These are phyloP conservation scores for Suricata suricatta DNA, from an alignment of 2,113 vertebrate genomes.

Conservation along the genomic window DNA sequence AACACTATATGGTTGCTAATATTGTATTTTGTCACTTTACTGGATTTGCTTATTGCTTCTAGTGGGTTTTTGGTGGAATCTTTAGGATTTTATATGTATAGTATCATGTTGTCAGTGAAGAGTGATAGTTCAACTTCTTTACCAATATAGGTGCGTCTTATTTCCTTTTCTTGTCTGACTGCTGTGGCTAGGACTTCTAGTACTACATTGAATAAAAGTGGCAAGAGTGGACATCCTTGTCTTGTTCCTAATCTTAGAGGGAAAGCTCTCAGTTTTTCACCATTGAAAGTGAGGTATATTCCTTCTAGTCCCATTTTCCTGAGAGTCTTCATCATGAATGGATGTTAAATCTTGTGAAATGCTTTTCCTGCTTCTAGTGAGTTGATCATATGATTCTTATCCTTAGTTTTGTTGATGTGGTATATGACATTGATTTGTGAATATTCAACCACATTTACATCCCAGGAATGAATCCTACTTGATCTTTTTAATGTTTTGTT, in stretches of 20 bases:
- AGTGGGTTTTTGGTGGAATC: background rate
- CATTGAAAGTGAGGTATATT: background rate
- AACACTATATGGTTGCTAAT: background rate
- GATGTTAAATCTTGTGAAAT: background rate
- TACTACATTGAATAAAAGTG: background rate
- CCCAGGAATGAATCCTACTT: background rate
- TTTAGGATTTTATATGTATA: background rate
- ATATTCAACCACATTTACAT: background rate
- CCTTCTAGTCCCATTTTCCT: background rate
- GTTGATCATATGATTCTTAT: background rate
- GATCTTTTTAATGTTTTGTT: background rate
- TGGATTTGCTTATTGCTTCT: background rate
- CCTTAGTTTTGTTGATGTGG: background rate
- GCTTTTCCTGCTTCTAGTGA: background rate
- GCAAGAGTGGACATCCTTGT: background rate
- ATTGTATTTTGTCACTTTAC: background rate
- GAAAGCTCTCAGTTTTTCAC: background rate
- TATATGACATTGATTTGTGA: background rate
- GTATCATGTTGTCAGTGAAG: background rate
- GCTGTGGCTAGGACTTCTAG: background rate
- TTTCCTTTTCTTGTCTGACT: background rate
- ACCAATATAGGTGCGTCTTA: background rate
- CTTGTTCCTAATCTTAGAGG: background rate
- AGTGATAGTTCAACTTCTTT: background rate
- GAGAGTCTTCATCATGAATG: background rate